Evolutionary conservation across 2,888 invertebrate species (phyloP).

Genomic region (Synergus umbraculus): DNA sequence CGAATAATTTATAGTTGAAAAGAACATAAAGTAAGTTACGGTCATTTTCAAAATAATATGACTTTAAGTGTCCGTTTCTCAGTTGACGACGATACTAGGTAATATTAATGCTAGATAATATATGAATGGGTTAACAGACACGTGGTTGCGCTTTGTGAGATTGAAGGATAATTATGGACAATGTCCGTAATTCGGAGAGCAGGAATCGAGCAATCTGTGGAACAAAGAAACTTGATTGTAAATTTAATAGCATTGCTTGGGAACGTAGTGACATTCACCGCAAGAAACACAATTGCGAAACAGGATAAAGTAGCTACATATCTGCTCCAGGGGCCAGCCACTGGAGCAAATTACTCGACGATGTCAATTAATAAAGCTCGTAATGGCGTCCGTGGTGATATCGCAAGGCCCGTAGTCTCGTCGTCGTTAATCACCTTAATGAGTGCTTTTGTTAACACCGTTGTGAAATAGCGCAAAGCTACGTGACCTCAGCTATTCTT

Average conservation of each 20-base stretch:
- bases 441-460: constrained; percentile 74
- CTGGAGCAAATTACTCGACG: constrained; percentile 73
- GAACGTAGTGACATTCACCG: constrained; percentile 32
- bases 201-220: constrained; percentile 12
- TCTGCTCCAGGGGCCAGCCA: constrained; percentile 49
- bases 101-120: too few species aligned
- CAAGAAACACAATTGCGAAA: constrained; percentile 28
- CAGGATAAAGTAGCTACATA: constrained; percentile 45
- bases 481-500: constrained; percentile 50
- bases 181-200: constrained; percentile 13
- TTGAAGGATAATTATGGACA: constrained; percentile 29
- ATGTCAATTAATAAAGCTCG: constrained; percentile 76
- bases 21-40: background rate
- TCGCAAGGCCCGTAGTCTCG: constrained; percentile 60
- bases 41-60: background rate
- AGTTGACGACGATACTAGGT: too few species aligned
- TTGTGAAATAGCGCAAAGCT: constrained; percentile 53
- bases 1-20: background rate
- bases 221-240: constrained; percentile 40
- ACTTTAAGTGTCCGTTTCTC: background rate
- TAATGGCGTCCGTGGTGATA: constrained; percentile 69
- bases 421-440: constrained; percentile 74
- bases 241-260: constrained; percentile 19
- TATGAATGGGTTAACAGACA: constrained; percentile 7
- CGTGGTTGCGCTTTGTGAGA: background rate